Conservation (phyloP, 2,797 vertebrate species). For the Novumbra hubbsi region DNA sequence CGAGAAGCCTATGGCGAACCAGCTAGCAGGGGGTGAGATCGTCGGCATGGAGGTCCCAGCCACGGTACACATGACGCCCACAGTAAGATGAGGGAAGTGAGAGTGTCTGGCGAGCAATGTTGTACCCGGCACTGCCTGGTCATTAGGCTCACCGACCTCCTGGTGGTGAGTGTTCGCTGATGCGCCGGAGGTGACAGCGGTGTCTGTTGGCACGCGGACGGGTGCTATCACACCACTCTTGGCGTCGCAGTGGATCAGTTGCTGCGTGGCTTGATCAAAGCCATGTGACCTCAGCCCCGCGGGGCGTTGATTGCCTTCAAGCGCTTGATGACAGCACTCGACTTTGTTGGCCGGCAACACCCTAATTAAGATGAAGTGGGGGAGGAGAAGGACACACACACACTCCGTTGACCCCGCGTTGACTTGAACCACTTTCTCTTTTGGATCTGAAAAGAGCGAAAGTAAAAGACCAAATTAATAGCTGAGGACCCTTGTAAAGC, state of each 20-base stretch:
- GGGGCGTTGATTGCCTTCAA: conserved; percentile 57
- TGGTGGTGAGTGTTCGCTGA: conserved; percentile 40
- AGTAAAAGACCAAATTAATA: background rate
- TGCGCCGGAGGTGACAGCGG: conserved; percentile 6
- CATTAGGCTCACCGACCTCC: background rate
- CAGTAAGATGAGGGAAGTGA: background rate
- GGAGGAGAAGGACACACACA: conserved; percentile 14
- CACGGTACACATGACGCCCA: no score
- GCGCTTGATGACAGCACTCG: conserved; percentile 53
- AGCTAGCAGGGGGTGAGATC: no score
- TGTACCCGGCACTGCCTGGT: background rate
- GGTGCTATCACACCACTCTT: conserved; percentile 45
- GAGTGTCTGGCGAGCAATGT: background rate
- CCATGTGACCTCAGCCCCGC: conserved; percentile 50
- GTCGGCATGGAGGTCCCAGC: no score
- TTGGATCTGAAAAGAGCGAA: conserved; percentile 20
- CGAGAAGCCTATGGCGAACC: no score
- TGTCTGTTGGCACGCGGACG: conserved; percentile 45
- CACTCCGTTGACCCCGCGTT: background rate
- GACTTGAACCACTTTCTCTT: background rate
- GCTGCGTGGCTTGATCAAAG: conserved; percentile 60
- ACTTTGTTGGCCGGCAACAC: conserved; percentile 49
- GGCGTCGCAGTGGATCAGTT: conserved; percentile 46
- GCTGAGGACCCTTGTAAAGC: conserved; percentile 9
- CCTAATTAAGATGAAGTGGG: conserved; percentile 62